Percentiles rank a stretch among this genome's conserved stretches.
Conservation (phyloP, 1,140 invertebrate species). For the Trachymyrmex cornetzi region DNA sequence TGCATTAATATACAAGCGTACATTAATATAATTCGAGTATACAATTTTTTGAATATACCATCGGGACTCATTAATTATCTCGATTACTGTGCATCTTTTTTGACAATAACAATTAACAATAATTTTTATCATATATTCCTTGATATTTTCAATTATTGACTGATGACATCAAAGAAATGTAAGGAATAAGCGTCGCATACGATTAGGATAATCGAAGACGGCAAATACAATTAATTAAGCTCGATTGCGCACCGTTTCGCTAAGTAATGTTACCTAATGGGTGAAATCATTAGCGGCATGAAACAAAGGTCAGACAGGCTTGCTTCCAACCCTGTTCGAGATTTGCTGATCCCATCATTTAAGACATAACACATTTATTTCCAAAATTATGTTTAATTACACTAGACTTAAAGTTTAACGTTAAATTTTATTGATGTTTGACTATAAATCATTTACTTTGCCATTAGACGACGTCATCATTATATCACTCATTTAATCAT, state of each 20-base stretch:
- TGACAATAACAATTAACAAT: neutral
- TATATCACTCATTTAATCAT: constrained; percentile 21
- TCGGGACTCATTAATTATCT: neutral
- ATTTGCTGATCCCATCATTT: constrained; percentile 39
- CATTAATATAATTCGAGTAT: neutral
- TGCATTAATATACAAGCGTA: no score
- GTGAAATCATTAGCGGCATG: constrained; percentile 76
- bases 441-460: constrained; percentile 18
- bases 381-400: constrained; percentile 59
- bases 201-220: constrained; percentile 71
- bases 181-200: constrained; percentile 12
- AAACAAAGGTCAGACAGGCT: constrained; percentile 65
- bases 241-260: constrained; percentile 67
- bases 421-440: constrained; percentile 21
- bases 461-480: neutral
- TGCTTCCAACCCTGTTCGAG: neutral
- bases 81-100: neutral
- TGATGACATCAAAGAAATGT: neutral
- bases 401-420: neutral
- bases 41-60: neutral
- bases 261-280: constrained; percentile 73
- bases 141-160: neutral
- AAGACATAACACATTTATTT: constrained; percentile 57
- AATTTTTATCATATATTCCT: neutral
- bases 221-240: constrained; percentile 76